A percentile compares a stretch with the other conserved stretches of the same genome.
Conservation (phyloP, 2,113 vertebrate species). For the Pavo muticus region DNA sequence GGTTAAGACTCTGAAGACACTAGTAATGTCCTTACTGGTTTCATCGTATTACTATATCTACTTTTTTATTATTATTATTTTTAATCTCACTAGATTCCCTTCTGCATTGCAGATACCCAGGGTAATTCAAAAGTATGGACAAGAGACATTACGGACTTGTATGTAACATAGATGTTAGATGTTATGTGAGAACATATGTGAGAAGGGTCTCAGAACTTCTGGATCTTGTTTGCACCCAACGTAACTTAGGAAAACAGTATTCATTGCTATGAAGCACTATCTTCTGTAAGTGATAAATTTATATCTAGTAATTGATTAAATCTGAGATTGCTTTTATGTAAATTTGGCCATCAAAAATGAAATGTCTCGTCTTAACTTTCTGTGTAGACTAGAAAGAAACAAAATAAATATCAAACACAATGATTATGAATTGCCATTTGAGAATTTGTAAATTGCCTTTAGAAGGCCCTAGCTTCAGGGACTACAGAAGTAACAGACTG, state of each 20-base stretch:
- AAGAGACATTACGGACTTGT: not conserved
- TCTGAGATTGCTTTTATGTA: constrained; percentile 61
- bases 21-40: not conserved
- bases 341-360: constrained; percentile 18
- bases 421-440: not conserved
- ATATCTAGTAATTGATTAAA: constrained; percentile 55
- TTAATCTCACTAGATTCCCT: not conserved
- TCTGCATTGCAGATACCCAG: not conserved
- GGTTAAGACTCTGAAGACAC: not conserved
- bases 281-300: constrained; percentile 27
- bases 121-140: not conserved
- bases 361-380: constrained; percentile 7
- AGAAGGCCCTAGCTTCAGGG: not conserved
- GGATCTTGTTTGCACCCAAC: not conserved
- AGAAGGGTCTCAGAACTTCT: not conserved
- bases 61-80: not conserved
- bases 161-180: not conserved
- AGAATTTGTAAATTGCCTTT: not conserved
- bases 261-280: not conserved
- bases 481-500: not conserved
- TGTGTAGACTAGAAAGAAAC: not conserved
- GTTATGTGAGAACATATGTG: not conserved
- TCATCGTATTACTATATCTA: not conserved
- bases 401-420: not conserved
- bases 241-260: not conserved